phyloP scores from a whole-genome alignment of 1,140 invertebrate species.

The Anthonomus grandis region DNA sequence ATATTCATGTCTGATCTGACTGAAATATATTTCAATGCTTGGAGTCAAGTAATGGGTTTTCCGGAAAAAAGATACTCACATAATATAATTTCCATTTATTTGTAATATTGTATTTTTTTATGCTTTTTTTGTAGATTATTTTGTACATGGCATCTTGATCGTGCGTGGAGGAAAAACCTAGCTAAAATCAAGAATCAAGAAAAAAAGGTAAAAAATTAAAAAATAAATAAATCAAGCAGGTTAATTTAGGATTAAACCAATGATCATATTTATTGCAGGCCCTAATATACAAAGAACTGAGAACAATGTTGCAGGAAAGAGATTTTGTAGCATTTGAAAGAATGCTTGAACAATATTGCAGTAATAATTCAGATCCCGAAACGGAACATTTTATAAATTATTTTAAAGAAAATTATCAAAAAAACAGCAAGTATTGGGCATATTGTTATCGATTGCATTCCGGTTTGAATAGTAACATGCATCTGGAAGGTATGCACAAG shows the following conservation, averaged over 20 bases:
- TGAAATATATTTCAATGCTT: slow-evolving; percentile 19
- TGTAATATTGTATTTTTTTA: not conserved
- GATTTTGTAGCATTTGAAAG: not conserved
- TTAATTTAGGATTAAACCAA: too few species aligned
- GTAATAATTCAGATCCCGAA: not conserved
- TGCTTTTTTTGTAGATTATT: slow-evolving; percentile 12
- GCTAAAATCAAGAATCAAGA: slow-evolving; percentile 12
- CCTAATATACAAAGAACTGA: not conserved
- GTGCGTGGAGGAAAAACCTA: slow-evolving; percentile 14
- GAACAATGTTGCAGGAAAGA: not conserved
- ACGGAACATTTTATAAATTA: not conserved
- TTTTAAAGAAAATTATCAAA: not conserved
- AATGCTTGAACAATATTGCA: not conserved
- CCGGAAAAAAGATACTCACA: slow-evolving; percentile 4
- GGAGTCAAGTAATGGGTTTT: slow-evolving; percentile 11
- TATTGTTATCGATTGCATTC: not conserved
- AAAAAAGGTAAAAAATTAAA: slow-evolving; percentile 13
- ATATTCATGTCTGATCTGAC: slow-evolving; percentile 27
- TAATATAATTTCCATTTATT: not conserved
- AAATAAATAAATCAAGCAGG: too few species aligned
- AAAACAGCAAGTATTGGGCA: not conserved
- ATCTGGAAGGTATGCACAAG: not conserved
- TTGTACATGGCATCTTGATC: slow-evolving; percentile 10
- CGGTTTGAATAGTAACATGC: not conserved
- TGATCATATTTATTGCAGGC: not conserved